Base-by-base conservation (phyloP, 2,113 vertebrate species). In the Hyla sarda region DNA sequence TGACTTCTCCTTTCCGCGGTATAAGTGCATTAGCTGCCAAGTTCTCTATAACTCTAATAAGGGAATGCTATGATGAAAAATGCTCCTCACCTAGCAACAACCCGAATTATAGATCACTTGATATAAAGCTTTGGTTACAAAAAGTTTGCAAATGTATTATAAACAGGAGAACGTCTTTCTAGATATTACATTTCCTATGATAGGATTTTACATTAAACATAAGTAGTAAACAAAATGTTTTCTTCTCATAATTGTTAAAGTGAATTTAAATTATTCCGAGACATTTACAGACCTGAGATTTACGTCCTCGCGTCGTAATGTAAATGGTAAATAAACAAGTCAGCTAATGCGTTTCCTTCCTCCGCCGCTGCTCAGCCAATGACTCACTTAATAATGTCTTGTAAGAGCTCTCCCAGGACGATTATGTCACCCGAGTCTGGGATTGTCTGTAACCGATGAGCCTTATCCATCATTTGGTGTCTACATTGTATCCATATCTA, bases 271-370 rank as follows among this genome's bases (percentile, higher is more conserved):
- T 71, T 62, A 50, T 50, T 52, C 1, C 21, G 41, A 10, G 80
- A 50, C 60, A 82, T 69, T 82, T 52, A 50, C 16, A 71, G 41
- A 52, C 25, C 80, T 52, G 14, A 50, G 62, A 30, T 65, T 50
- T 28, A n/a, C 3, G 34, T 34, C 32, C 67, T 9, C 4, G 8
- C 9, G 13, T 25, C 25, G 0, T 19, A 82, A 67, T 28, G 37
- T n/a, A 80, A 58, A 67, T 48, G 48, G 21, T n/a, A 82, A 71
- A 19, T 72, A 71, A 82, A 37, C 25, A 71, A 52, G 16, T 54
- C 30, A 13, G 48, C 48, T 82, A 82, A 82, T 52, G 81, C 28
- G 11, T 52, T 45, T 83, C 67, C 67, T 23, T 83, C 37, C 67
- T 30, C n/a, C 54, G 3, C 32, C 25, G 48, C 17, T 16, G 11